These are phyloP conservation scores for Microtus oregoni DNA, from an alignment of 2,113 vertebrate species.

Conservation along the genomic window DNA sequence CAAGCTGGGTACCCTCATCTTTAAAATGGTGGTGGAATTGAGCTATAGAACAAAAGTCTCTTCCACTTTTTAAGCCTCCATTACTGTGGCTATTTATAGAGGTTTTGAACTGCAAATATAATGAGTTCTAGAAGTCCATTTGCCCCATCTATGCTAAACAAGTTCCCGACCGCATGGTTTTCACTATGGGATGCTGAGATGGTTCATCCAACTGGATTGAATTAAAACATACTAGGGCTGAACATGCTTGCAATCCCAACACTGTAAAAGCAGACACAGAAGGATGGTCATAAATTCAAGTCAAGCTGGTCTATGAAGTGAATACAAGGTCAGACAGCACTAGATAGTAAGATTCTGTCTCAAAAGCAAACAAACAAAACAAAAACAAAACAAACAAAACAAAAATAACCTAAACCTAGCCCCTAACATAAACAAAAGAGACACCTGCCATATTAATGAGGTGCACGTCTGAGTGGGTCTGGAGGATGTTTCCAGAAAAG, in stretches of 20 bases:
- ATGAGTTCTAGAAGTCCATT: not conserved
- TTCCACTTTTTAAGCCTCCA: not conserved
- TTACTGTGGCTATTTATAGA: not conserved
- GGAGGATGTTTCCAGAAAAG: not conserved
- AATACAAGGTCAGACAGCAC: not conserved
- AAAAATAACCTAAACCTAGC: too few species aligned
- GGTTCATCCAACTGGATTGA: not conserved
- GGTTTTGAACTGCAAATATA: not conserved
- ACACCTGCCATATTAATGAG: not conserved
- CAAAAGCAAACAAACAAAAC: too few species aligned
- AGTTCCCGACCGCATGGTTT: not conserved
- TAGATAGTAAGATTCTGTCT: not conserved
- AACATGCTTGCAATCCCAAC: not conserved
- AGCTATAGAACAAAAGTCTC: not conserved
- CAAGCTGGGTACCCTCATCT: constrained; percentile 9
- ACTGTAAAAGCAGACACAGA: not conserved
- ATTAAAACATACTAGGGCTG: not conserved
- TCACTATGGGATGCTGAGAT: not conserved
- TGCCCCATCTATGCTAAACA: not conserved
- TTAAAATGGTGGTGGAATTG: not conserved
- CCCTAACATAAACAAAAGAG: not conserved
- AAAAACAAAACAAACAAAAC: too few species aligned
- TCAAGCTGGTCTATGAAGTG: not conserved
- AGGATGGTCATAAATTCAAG: not conserved
- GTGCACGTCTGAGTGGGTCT: not conserved